A percentile compares a stretch with the other conserved stretches of the same genome.
Evolutionary conservation across 1,140 invertebrate species (phyloP).

Genomic region (Babylonia areolata): DNA sequence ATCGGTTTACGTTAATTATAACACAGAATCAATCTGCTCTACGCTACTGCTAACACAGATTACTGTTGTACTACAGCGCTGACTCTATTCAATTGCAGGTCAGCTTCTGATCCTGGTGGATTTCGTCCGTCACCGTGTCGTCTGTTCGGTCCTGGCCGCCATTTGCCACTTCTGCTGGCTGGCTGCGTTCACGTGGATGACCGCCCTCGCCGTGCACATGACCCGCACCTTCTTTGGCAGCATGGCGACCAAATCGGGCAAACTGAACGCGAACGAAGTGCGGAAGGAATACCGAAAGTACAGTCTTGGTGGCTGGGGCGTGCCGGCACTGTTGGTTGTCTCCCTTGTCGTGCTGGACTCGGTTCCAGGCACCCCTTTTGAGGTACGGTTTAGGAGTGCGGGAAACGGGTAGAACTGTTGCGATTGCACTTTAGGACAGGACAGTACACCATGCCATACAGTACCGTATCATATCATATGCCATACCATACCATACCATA

Average conservation of each 20-base stretch:
- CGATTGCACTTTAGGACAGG: no score
- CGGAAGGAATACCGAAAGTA: constrained; percentile 12
- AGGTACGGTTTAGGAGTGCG: no score
- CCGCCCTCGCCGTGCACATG: constrained; percentile 86
- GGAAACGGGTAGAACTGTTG: no score
- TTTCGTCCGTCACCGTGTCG: constrained; percentile 1
- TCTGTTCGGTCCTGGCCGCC: constrained; percentile 80
- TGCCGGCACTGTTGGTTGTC: neutral
- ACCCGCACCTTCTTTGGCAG: constrained; percentile 21
- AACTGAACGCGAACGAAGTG: neutral
- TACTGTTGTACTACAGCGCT: no score
- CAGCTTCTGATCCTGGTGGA: constrained; percentile 12
- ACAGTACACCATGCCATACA: no score
- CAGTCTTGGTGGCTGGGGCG: constrained; percentile 14
- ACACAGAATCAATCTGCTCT: no score
- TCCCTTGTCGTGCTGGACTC: neutral
- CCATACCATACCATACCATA: no score
- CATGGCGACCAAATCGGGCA: neutral
- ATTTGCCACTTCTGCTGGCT: constrained; percentile 93
- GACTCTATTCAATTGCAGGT: no score
- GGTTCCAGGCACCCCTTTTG: neutral
- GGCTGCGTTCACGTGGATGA: constrained; percentile 95
- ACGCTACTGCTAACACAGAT: no score
- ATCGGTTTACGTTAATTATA: no score
- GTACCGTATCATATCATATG: no score